phyloP scores from a whole-genome alignment of 2,888 invertebrate species.

The Cheilosia scutellata region DNA sequence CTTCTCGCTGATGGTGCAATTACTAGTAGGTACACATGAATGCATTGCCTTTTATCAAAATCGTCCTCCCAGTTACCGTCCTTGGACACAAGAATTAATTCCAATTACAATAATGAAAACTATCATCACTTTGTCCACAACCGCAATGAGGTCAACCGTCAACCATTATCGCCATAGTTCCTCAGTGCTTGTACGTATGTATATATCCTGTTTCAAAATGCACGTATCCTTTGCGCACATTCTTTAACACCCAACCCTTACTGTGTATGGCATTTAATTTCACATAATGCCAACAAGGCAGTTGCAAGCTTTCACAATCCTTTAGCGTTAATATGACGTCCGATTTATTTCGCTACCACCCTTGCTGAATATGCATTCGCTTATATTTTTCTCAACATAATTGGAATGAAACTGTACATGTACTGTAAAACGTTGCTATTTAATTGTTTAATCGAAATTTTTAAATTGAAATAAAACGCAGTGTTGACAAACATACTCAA shows the following conservation, averaged over 20 bases:
- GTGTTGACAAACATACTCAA: conserved; percentile 28
- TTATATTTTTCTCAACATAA: conserved; percentile 21
- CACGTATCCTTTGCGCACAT: conserved; percentile 10
- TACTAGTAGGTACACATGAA: background rate
- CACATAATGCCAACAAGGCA: conserved; percentile 23
- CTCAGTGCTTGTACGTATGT: background rate
- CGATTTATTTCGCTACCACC: conserved; percentile 40
- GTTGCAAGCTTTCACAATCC: conserved; percentile 25
- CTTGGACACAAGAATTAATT: conserved; percentile 10
- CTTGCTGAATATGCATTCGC: conserved; percentile 14
- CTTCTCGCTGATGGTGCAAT: background rate
- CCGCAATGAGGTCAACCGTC: conserved; percentile 37
- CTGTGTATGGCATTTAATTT: conserved; percentile 38
- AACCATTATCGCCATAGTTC: conserved; percentile 24
- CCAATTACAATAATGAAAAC: conserved; percentile 42
- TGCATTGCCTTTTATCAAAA: background rate
- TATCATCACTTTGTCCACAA: conserved; percentile 38
- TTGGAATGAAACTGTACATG: conserved; percentile 43
- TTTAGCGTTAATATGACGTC: conserved; percentile 7
- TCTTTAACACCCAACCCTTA: too few relatives aligned
- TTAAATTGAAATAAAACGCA: conserved; percentile 15
- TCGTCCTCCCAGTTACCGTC: background rate
- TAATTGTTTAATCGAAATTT: conserved; percentile 34
- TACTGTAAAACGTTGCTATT: conserved; percentile 25
- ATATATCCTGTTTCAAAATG: conserved; percentile 6